A percentile compares a stretch with the other conserved stretches of the same genome.
Evolutionary conservation across 2,888 invertebrate species (phyloP).

Genomic region (Saturnia pavonia): DNA sequence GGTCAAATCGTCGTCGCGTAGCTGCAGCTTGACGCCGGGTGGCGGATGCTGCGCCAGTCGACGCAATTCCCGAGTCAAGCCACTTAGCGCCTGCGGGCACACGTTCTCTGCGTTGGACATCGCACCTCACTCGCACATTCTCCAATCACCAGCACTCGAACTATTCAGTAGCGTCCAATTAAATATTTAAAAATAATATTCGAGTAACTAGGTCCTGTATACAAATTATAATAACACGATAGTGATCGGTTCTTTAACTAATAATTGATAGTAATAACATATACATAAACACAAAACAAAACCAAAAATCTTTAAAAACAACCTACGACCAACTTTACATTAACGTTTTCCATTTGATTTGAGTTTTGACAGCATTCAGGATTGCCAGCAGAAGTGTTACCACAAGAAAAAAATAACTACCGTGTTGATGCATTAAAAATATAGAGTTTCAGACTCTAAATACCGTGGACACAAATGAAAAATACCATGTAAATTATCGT

Average conservation of each 20-base stretch:
- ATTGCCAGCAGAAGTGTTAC: too few species aligned
- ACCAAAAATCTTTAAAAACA: neutral
- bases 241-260: too few species aligned
- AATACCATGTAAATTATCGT: too few species aligned
- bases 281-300: neutral
- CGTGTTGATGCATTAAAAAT: too few species aligned
- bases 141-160: constrained; percentile 10
- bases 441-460: too few species aligned
- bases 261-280: neutral
- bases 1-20: constrained; percentile 96
- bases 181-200: neutral
- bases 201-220: neutral
- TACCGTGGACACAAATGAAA: too few species aligned
- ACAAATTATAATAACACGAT: too few species aligned
- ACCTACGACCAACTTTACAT: neutral
- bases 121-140: constrained; percentile 20
- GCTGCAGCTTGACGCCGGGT: constrained; percentile 93
- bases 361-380: too few species aligned
- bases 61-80: constrained; percentile 94
- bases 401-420: too few species aligned
- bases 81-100: constrained; percentile 95
- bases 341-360: too few species aligned
- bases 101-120: constrained; percentile 97
- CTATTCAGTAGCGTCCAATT: constrained; percentile 18
- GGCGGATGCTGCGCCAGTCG: constrained; percentile 91